Evolutionary conservation across 2,113 vertebrate species (phyloP).

Genomic region (cat (Felis catus)): F.catus_Fca126_mat1.0 CM031427.1:35624501-35625000

Average conservation of each 20-base stretch:
- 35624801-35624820: not conserved
- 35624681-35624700: no score
- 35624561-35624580: not conserved
- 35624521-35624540: not conserved
- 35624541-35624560: not conserved
- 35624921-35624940: constrained; percentile 70
- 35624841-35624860: constrained; percentile 59
- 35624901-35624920: constrained; percentile 69
- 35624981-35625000: constrained; percentile 54
- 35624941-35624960: constrained; percentile 59
- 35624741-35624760: not conserved
- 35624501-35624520: not conserved
- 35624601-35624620: no score
- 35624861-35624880: constrained; percentile 74
- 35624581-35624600: not conserved
- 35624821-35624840: constrained; percentile 6
- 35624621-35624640: no score
- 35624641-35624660: not conserved
- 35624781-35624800: not conserved
- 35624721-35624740: not conserved
- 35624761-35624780: not conserved
- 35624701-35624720: not conserved
- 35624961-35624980: constrained; percentile 65
- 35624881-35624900: constrained; percentile 76
- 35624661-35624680: not conserved